phyloP scores from a whole-genome alignment of 2,113 vertebrate species.

The Emydura subglobosa region DNA sequence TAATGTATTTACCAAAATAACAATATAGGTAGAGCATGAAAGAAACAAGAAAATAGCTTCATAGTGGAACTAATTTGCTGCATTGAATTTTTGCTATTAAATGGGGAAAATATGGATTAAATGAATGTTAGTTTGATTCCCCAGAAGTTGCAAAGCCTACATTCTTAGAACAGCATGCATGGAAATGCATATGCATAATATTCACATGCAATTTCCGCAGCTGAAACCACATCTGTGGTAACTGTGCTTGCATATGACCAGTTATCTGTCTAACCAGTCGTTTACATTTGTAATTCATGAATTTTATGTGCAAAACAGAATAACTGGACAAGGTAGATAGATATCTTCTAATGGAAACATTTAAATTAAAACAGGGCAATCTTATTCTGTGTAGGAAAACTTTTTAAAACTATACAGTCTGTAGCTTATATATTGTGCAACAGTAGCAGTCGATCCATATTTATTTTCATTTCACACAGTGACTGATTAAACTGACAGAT shows the following conservation, averaged over 20 bases:
- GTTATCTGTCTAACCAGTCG: not conserved
- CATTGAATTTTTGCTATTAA: not conserved
- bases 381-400: not conserved
- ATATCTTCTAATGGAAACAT: not conserved
- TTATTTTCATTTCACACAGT: not conserved
- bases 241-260: not conserved
- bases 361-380: not conserved
- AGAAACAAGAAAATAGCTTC: not conserved
- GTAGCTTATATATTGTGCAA: not conserved
- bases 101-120: not conserved
- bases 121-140: not conserved
- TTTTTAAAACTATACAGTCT: not conserved
- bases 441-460: not conserved
- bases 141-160: not conserved
- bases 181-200: not conserved
- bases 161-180: not conserved
- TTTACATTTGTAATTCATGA: not conserved
- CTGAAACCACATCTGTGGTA: not conserved
- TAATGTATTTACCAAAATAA: conserved; percentile 5
- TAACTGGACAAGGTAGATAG: not conserved
- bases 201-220: not conserved
- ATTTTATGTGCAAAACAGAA: not conserved
- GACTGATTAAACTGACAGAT: not conserved
- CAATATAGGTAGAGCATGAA: not conserved
- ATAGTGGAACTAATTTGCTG: not conserved